Evolutionary conservation across 2,113 vertebrate species (phyloP), one percentile per base, ranked within the genome.

Genomic region (Carassius gibelio): DNA sequence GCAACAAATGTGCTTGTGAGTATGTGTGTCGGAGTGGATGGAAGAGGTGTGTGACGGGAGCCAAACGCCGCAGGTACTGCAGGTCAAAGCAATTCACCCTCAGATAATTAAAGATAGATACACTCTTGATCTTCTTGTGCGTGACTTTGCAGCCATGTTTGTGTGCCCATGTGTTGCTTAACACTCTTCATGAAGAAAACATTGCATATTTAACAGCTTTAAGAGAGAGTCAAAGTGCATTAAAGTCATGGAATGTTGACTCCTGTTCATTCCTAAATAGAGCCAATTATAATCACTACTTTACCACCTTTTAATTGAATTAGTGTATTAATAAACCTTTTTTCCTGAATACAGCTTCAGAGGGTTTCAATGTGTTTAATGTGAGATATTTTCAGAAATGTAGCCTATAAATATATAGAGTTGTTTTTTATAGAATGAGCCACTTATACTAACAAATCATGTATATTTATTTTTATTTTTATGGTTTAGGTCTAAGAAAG

Each of bases 11-110:
- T 81, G 85, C 36, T 19, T 45, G 55, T 81, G 38, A 10, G 38
- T 36, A 59, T 55, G 64, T 71, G 80, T 69, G 64, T 55, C 13
- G 6, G 8, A 10, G 8, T 48, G 45, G 9, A 55, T 48, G 45
- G 15, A 57, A 6, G 50, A 84, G 80, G 64, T 3, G 80, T 82
- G 80, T 11, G 19, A 48, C 3, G 30, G 36, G 11, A 78, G 52
- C 52, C 52, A 52, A 30, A 75, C 23, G 15, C 52, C 9, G 84
- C 90, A 89, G 92, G 87, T 90, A 91, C 81, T 42, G 26, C 88
- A 89, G 80, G 91, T 91, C 90, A 92, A 92, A 93, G 88, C 91
- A 93, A 92, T 90, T 93, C 91, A 90, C 89, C 79, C 90, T 75
- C 68, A 87, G 83, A 90, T 91, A 89, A 92, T 90, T 89, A 91